These are phyloP conservation scores for Diabrotica undecimpunctata DNA, from an alignment of 1,140 invertebrate genomes.

Conservation along the genomic window DNA sequence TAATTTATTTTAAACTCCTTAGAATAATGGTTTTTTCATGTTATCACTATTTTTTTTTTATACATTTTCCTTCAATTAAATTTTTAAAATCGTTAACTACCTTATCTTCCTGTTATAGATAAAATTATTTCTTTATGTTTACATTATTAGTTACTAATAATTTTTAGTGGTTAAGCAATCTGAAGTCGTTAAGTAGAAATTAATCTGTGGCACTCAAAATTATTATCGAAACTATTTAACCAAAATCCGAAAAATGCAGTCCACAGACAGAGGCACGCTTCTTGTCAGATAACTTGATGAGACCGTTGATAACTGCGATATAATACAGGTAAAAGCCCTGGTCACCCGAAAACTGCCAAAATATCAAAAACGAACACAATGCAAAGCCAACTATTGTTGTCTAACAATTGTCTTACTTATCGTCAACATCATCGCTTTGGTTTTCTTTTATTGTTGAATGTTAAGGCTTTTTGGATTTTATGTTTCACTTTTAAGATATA, in stretches of 20 bases:
- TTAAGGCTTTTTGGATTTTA: background rate
- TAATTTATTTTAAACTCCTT: too few species aligned
- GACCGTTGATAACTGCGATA: slow-evolving; percentile 7
- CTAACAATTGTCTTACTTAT: slow-evolving; percentile 21
- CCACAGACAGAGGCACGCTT: slow-evolving; percentile 19
- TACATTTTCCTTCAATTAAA: too few species aligned
- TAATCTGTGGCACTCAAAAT: too few species aligned
- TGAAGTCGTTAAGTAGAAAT: too few species aligned
- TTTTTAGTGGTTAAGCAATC: too few species aligned
- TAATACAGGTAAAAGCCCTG: slow-evolving; percentile 23
- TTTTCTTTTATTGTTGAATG: slow-evolving; percentile 13
- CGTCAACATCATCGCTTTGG: slow-evolving; percentile 15
- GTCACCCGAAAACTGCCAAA: slow-evolving; percentile 35
- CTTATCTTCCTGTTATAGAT: too few species aligned
- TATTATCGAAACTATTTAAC: too few species aligned
- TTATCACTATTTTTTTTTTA: too few species aligned
- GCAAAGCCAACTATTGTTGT: slow-evolving; percentile 28
- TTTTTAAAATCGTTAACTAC: too few species aligned
- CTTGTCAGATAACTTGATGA: slow-evolving; percentile 14
- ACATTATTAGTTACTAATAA: too few species aligned
- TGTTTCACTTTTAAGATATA: slow-evolving; percentile 9
- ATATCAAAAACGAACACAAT: slow-evolving; percentile 30
- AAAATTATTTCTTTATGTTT: too few species aligned
- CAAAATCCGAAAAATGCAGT: background rate
- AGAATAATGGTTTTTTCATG: too few species aligned